Evolutionary conservation across 2,113 vertebrate species (phyloP).

Genomic region (Eretmochelys imbricata): DNA sequence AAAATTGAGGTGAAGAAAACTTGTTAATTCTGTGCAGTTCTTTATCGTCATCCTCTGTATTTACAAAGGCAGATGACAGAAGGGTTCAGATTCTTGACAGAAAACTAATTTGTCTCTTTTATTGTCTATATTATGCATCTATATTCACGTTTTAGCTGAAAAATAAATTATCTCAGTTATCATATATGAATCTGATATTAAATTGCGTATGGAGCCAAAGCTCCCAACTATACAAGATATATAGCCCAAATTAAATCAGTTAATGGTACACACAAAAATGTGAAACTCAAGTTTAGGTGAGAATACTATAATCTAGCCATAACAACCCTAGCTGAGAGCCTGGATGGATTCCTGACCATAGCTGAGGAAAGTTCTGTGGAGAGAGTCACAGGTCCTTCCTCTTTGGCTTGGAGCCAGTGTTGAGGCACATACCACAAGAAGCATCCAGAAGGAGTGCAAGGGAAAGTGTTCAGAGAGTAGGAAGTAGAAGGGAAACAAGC

Average conservation of each 20-base stretch:
- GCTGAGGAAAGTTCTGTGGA: not conserved
- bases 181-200: not conserved
- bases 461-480: not conserved
- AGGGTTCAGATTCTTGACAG: not conserved
- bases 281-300: not conserved
- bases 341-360: not conserved
- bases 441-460: not conserved
- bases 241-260: not conserved
- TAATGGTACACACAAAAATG: not conserved
- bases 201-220: not conserved
- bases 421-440: not conserved
- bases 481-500: not conserved
- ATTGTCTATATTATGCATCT: rapidly evolving
- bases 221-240: not conserved
- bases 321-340: rapidly evolving
- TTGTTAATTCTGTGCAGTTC: not conserved
- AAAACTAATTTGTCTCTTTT: not conserved
- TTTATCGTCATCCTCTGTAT: not conserved
- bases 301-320: not conserved
- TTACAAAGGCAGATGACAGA: not conserved
- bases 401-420: not conserved
- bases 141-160: not conserved
- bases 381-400: not conserved
- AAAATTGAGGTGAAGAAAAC: not conserved
- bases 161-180: not conserved